phyloP scores from a whole-genome alignment of 1,140 invertebrate genomes.

The Pachyrhynchus sulphureomaculatus region DNA sequence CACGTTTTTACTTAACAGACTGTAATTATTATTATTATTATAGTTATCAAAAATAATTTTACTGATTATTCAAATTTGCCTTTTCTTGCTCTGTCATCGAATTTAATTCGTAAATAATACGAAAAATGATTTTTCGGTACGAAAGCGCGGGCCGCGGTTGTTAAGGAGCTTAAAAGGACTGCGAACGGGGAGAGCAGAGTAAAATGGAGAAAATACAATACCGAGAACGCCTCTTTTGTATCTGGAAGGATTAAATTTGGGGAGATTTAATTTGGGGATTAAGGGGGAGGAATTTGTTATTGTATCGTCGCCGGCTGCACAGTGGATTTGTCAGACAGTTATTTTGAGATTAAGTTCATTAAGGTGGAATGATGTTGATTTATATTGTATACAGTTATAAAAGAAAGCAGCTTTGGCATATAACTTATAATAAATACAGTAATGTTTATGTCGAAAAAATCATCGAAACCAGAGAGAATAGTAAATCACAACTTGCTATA shows the following conservation, averaged over 20 bases:
- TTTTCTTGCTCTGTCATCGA: background rate
- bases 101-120: background rate
- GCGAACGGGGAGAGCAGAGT: background rate
- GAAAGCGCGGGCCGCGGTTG: background rate
- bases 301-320: background rate
- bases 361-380: constrained; percentile 6
- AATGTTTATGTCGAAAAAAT: too few relatives aligned
- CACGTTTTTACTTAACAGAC: too few relatives aligned
- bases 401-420: background rate
- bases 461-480: too few relatives aligned
- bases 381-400: constrained; percentile 1
- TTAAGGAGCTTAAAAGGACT: constrained; percentile 12
- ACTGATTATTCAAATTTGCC: too few relatives aligned
- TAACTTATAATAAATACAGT: background rate
- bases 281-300: constrained; percentile 9
- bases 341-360: constrained; percentile 12
- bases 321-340: constrained; percentile 14
- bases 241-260: constrained; percentile 10
- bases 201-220: constrained; percentile 5
- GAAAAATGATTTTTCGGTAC: background rate
- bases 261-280: constrained; percentile 23
- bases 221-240: constrained; percentile 1
- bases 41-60: too few relatives aligned
- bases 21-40: too few relatives aligned
- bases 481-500: too few relatives aligned